Base-by-base conservation (phyloP, 1,140 invertebrate species). In the Eumaeus atala region DNA sequence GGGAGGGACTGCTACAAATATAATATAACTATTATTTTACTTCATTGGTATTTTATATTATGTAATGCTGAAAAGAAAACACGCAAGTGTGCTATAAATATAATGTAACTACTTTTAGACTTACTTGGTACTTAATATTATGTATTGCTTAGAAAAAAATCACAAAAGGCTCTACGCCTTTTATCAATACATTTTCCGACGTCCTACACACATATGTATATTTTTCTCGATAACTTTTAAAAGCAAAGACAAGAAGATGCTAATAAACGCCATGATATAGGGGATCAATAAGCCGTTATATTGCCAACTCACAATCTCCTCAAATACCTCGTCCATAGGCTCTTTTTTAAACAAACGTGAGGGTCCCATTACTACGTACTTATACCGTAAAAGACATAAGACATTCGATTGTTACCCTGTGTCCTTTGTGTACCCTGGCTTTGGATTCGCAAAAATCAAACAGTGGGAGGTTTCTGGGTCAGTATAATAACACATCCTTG, bases 401-500 rank as follows among this genome's bases (percentile, higher is more conserved):
- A 44, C 16, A 16, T 44, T 44, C 17, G 40, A 44, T 44, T 44
- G 40, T 44, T 44, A 44, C 40, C 40, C 40, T 9, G 17, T 14
- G 21, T 44, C 17, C 40, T 14, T 16, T 44, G 40, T 44, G 12
- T 44, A 16, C 40, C 16, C 16, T n/a, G 16, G 40, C 40, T 44
- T 44, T 18, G 17, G 14, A 44, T 44, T 44, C 16, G 40, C 40
- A 44, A 44, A 44, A 44, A 44, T 16, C 40, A 44, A 44, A 44
- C 12, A 44, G 40, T 8, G 40, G 5, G 40, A 37, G 12, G 6
- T 44, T 44, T 44, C 40, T 44, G 40, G 40, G 40, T 44, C 40
- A 44, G 40, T 14, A 44, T 44, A 44, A 44, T 44, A 44, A 17
- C 40, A 16, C 12, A 16, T 44, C 40, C 40, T 44, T 44, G 40